These are phyloP conservation scores for Ameiurus melas DNA, from an alignment of 2,113 vertebrate species.

Conservation along the genomic window DNA sequence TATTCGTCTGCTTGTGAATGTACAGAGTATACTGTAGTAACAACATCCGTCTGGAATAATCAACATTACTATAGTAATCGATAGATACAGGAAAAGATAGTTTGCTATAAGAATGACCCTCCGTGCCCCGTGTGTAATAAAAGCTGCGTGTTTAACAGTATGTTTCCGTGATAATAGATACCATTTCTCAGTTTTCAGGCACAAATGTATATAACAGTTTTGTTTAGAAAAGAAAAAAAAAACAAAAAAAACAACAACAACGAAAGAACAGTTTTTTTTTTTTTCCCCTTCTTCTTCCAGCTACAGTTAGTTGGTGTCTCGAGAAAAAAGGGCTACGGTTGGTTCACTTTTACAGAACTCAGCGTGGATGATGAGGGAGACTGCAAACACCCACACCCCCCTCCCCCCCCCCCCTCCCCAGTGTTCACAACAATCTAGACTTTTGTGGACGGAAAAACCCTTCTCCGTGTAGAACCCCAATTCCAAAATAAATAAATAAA, in stretches of 20 bases:
- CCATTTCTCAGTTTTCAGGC: slow-evolving; percentile 85
- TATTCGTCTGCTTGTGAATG: slow-evolving; percentile 14
- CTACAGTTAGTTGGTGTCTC: slow-evolving; percentile 78
- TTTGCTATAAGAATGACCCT: slow-evolving; percentile 59
- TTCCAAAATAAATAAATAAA: too few relatives aligned
- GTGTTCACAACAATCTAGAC: background rate
- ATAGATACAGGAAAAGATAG: slow-evolving; percentile 39
- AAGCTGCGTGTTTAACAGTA: slow-evolving; percentile 80
- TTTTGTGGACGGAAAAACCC: too few relatives aligned
- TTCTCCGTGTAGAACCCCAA: background rate
- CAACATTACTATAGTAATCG: slow-evolving; percentile 30
- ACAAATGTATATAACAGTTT: slow-evolving; percentile 85
- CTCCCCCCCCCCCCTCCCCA: too few relatives aligned
- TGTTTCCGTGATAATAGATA: slow-evolving; percentile 62
- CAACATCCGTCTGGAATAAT: slow-evolving; percentile 12
- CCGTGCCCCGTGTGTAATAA: slow-evolving; percentile 76
- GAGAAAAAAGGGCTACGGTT: slow-evolving; percentile 56
- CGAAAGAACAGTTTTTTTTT: slow-evolving; percentile 49
- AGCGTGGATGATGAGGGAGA: slow-evolving; percentile 60
- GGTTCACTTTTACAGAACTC: slow-evolving; percentile 63
- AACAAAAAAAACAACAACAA: slow-evolving; percentile 66
- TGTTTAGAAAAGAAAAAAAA: slow-evolving; percentile 67
- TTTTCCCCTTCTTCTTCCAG: slow-evolving; percentile 58
- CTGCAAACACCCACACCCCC: background rate
- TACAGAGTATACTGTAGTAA: slow-evolving; percentile 3